Percentiles rank a stretch among this genome's conserved stretches.
Evolutionary conservation across 2,113 vertebrate species (phyloP).

Genomic region (Peucedramus taeniatus): DNA sequence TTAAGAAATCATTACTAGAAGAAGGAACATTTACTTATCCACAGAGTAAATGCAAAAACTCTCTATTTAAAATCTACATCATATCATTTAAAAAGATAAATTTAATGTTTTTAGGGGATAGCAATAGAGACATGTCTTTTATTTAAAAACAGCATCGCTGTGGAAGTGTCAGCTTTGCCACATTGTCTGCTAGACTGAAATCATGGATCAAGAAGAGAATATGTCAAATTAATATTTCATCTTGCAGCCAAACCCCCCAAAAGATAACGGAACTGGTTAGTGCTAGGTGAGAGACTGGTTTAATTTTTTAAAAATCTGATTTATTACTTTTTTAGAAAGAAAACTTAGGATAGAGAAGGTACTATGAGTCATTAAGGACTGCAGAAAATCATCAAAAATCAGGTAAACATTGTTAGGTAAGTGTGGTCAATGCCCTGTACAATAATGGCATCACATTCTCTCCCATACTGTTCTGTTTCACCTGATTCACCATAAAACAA

Average conservation of each 20-base stretch:
- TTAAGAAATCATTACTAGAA: not conserved
- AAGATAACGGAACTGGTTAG: not conserved
- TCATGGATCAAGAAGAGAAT: not conserved
- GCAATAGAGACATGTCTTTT: not conserved
- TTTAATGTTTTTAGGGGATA: not conserved
- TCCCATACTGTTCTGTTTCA: not conserved
- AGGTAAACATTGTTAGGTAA: not conserved
- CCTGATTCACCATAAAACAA: not conserved
- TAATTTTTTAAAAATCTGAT: not conserved
- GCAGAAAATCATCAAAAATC: not conserved
- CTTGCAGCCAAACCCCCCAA: not conserved
- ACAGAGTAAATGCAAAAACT: not conserved
- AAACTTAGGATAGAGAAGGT: not conserved
- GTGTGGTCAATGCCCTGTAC: not conserved
- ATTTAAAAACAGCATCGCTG: not conserved
- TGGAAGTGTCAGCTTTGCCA: not conserved
- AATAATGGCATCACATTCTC: not conserved
- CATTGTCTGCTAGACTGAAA: not conserved
- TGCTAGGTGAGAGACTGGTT: not conserved
- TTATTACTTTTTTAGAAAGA: not conserved
- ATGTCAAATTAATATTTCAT: not conserved
- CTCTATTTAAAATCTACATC: not conserved
- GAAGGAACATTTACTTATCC: not conserved
- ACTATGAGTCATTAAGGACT: not conserved
- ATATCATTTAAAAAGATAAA: not conserved